Evolutionary conservation across 1,140 invertebrate genomes (phyloP).

Genomic region (Subanguina moxae): DNA sequence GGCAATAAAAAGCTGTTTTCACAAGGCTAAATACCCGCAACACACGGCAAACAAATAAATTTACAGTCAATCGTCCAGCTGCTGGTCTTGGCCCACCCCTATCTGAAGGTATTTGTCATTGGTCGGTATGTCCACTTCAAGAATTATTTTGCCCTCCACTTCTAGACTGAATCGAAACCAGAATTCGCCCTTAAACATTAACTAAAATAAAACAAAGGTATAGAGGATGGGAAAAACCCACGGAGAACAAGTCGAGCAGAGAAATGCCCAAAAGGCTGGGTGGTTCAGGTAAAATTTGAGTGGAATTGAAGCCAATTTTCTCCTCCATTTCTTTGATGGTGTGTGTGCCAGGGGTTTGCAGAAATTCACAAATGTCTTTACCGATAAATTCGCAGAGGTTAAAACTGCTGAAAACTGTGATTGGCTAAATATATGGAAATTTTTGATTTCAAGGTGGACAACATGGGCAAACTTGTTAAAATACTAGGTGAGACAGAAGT

Average conservation of each 20-base stretch:
- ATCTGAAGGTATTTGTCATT: slow-evolving; percentile 45
- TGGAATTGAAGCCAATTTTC: slow-evolving; percentile 45
- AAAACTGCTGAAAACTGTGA: slow-evolving; percentile 1
- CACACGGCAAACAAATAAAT: slow-evolving; percentile 9
- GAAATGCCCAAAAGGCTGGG: slow-evolving; percentile 48
- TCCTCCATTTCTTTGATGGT: slow-evolving; percentile 44
- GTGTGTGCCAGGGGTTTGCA: slow-evolving; percentile 44
- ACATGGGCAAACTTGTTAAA: no score
- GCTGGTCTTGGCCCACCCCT: slow-evolving; percentile 10
- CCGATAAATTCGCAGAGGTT: slow-evolving; percentile 48
- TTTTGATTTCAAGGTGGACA: no score
- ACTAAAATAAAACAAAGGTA: slow-evolving; percentile 16
- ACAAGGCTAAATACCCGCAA: background rate
- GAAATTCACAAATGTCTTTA: slow-evolving; percentile 38
- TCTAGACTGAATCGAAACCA: slow-evolving; percentile 44
- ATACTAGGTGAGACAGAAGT: no score
- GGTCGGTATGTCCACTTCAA: slow-evolving; percentile 45
- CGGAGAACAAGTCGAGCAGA: slow-evolving; percentile 44
- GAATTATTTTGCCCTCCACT: slow-evolving; percentile 37
- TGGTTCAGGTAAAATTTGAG: slow-evolving; percentile 39
- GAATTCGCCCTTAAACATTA: slow-evolving; percentile 41
- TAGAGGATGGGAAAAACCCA: slow-evolving; percentile 14
- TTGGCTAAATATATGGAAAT: background rate
- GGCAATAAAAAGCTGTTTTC: background rate
- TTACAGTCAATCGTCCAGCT: no score